phyloP scores from a whole-genome alignment of 2,797 vertebrate species.

The Hapalemur alaotrensis region DNA sequence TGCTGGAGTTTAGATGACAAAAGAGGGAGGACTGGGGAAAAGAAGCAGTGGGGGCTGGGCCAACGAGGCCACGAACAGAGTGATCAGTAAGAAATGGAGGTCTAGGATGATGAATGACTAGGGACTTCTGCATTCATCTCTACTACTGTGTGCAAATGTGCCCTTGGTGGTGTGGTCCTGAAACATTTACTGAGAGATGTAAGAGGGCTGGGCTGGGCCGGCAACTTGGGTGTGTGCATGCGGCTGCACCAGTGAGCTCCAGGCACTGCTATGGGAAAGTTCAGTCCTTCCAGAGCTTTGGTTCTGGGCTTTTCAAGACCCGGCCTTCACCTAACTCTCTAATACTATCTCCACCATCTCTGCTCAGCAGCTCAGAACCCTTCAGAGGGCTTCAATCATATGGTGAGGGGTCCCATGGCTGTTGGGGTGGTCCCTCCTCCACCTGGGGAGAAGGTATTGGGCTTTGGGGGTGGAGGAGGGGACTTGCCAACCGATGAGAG shows the following conservation, averaged over 20 bases:
- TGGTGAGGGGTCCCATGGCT: not conserved
- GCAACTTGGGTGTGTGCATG: not conserved
- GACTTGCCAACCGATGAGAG: not conserved
- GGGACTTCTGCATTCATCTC: not conserved
- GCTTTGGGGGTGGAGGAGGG: not conserved
- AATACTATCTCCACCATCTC: not conserved
- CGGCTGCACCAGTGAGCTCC: too few species aligned
- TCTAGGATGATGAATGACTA: not conserved
- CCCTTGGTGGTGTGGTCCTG: not conserved
- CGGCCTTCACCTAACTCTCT: not conserved
- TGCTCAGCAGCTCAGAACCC: not conserved
- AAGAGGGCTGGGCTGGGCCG: not conserved
- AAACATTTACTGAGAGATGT: not conserved
- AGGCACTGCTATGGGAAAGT: not conserved
- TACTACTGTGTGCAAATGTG: not conserved
- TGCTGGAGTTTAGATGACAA: not conserved
- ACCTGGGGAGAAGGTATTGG: not conserved
- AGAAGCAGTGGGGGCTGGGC: not conserved
- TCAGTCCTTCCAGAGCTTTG: not conserved
- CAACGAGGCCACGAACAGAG: not conserved
- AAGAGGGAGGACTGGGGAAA: not conserved
- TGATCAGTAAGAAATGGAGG: not conserved
- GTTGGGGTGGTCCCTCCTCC: not conserved
- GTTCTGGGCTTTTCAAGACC: not conserved
- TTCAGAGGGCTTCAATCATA: not conserved